Base-by-base conservation (phyloP, 2,888 invertebrate species). In the Palloptera scutellata region DNA sequence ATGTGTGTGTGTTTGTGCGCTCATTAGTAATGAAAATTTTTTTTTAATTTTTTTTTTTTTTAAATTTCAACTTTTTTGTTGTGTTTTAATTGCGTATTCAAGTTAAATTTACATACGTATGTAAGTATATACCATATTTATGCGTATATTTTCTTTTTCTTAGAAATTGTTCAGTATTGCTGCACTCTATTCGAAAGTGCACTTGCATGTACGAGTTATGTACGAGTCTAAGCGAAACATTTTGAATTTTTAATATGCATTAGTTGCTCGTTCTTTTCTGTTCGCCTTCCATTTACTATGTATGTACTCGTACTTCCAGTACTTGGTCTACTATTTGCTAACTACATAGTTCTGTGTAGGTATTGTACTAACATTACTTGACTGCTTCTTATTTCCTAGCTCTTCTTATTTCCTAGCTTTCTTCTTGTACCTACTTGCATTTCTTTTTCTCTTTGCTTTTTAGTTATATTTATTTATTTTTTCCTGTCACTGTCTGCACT, bases 241-340 rank as follows among this genome's bases (percentile, higher is more conserved):
- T 67, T 61, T 62, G 61, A 67, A 67, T 67, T 67, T 67, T 67
- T 67, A 67, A 67, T 62, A 67, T 62, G 66, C 66, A 62, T 67
- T 58, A 62, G 66, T 51, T 61, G 61, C 51, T 20, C 58, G 19
- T 54, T 42, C 53, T 52, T 64, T 40, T 45, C 17, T 61, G 51
- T 30, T 30, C 30, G 2, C 30, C 6, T 30, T 4, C 30, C 6
- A 30, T 30, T 30, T 30, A 30, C 30, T 30, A 30, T 30, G n/a
- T n/a, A n/a, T n/a, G n/a, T n/a, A n/a, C n/a, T n/a, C n/a, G n/a
- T n/a, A n/a, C n/a, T 30, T 30, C 30, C 30, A 4, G 2, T 4
- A 30, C 30, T 30, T 30, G 30, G 2, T 4, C 30, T 30, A 30
- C 30, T 30, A n/a, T n/a, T n/a, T n/a, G 30, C 30, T 30, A 30